Percentiles rank a stretch among this genome's conserved stretches.
phyloP scores from a whole-genome alignment of 2,113 vertebrate genomes.

The Seriola aureovittata region DNA sequence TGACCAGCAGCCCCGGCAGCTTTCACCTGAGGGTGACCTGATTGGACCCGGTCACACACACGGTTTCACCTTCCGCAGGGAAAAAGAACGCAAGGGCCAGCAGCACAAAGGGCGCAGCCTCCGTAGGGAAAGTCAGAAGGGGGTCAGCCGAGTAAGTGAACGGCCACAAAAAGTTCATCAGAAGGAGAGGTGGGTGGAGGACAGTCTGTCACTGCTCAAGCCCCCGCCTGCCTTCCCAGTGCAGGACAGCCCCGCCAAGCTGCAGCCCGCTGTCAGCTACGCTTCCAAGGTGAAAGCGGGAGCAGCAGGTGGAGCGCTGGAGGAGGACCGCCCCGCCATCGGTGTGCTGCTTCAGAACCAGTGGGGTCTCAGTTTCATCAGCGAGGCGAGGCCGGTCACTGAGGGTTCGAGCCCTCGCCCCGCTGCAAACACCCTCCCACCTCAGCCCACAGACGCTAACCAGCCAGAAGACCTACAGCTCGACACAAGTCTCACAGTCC shows the following conservation, averaged over 20 bases:
- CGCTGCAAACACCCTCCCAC: not conserved
- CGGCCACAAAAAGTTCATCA: constrained; percentile 69
- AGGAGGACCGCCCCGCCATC: constrained; percentile 84
- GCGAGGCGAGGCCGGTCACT: constrained; percentile 73
- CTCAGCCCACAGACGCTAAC: constrained; percentile 50
- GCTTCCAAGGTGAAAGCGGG: constrained; percentile 90
- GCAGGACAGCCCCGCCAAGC: constrained; percentile 89
- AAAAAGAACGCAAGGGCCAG: constrained; percentile 78
- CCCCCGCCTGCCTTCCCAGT: constrained; percentile 89
- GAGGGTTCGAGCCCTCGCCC: constrained; percentile 46
- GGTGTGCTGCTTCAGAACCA: constrained; percentile 89
- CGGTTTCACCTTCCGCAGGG: constrained; percentile 62
- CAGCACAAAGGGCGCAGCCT: constrained; percentile 77
- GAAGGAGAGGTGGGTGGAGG: constrained; percentile 84
- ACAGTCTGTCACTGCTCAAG: constrained; percentile 86
- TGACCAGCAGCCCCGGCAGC: constrained; percentile 67
- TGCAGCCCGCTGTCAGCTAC: constrained; percentile 89
- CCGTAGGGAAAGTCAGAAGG: constrained; percentile 73
- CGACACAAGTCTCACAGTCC: constrained; percentile 30
- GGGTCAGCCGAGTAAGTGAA: constrained; percentile 47
- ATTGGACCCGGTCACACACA: constrained; percentile 58
- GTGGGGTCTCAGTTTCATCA: constrained; percentile 91
- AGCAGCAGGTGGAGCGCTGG: constrained; percentile 64
- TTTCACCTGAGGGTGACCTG: constrained; percentile 58
- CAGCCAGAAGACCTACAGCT: constrained; percentile 42